phyloP scores from a whole-genome alignment of 2,113 vertebrate genomes.

The Nyctibius bracteatus region DNA sequence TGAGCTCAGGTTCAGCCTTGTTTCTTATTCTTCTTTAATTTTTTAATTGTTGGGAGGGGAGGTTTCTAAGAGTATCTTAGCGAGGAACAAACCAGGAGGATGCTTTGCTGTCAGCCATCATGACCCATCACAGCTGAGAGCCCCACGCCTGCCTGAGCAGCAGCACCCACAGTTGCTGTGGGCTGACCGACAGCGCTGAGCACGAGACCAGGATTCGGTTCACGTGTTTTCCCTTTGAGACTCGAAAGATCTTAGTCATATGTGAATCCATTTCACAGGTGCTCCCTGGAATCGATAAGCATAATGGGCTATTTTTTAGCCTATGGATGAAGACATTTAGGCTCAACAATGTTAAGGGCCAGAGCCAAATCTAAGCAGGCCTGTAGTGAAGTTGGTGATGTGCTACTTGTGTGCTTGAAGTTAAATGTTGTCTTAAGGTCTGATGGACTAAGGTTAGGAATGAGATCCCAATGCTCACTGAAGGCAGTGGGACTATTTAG shows the following conservation, averaged over 20 bases:
- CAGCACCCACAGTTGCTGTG: rapidly evolving
- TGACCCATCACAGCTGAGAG: neutral
- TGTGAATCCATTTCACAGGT: neutral
- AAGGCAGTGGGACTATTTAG: neutral
- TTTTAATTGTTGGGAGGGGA: neutral
- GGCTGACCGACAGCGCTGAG: neutral
- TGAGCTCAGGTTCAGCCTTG: neutral
- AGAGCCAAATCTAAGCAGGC: neutral
- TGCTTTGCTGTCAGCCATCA: neutral
- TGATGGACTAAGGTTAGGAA: neutral
- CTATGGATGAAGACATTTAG: neutral
- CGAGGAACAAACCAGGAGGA: neutral
- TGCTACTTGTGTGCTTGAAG: neutral
- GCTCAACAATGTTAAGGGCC: neutral
- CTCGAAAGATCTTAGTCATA: neutral
- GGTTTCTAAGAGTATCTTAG: neutral
- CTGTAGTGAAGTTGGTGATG: neutral
- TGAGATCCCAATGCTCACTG: neutral
- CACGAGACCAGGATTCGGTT: neutral
- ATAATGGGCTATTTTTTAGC: neutral
- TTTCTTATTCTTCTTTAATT: neutral
- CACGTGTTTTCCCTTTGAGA: neutral
- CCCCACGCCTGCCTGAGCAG: neutral
- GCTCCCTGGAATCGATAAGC: neutral
- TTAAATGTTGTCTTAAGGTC: neutral